These are phyloP conservation scores for Pangasius djambal DNA, from an alignment of 2,797 vertebrate species.

Conservation along the genomic window DNA sequence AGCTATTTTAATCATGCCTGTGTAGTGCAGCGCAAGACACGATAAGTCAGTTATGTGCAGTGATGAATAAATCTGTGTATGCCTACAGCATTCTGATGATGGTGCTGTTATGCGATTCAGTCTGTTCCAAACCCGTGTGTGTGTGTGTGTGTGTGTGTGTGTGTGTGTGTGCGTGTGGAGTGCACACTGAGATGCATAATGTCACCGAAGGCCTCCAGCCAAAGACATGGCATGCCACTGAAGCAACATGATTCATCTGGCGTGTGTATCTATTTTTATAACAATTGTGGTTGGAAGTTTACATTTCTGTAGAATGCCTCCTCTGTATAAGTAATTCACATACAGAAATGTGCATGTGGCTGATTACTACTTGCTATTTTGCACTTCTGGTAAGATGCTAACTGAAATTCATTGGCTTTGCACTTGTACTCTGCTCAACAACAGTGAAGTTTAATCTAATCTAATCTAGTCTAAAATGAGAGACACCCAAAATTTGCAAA, in stretches of 20 bases:
- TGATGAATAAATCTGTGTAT: slow-evolving; percentile 1
- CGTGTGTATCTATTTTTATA: slow-evolving; percentile 19
- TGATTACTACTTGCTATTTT: background rate
- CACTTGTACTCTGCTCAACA: background rate
- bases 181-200: background rate
- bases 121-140: background rate
- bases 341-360: background rate
- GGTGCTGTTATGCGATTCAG: background rate
- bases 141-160: background rate
- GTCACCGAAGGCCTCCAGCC: slow-evolving; percentile 17
- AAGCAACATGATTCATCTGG: slow-evolving; percentile 19
- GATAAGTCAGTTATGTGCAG: background rate
- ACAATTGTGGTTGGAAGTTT: background rate
- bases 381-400: background rate
- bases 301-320: background rate
- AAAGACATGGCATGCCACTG: background rate
- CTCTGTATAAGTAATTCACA: background rate
- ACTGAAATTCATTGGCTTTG: background rate
- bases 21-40: background rate
- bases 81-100: slow-evolving; percentile 25
- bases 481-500: background rate
- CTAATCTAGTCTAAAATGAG: background rate
- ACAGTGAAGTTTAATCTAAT: background rate
- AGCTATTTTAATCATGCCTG: background rate
- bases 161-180: background rate